These are phyloP conservation scores for Sus cebifrons DNA, from an alignment of 2,797 vertebrate species.

Conservation along the genomic window DNA sequence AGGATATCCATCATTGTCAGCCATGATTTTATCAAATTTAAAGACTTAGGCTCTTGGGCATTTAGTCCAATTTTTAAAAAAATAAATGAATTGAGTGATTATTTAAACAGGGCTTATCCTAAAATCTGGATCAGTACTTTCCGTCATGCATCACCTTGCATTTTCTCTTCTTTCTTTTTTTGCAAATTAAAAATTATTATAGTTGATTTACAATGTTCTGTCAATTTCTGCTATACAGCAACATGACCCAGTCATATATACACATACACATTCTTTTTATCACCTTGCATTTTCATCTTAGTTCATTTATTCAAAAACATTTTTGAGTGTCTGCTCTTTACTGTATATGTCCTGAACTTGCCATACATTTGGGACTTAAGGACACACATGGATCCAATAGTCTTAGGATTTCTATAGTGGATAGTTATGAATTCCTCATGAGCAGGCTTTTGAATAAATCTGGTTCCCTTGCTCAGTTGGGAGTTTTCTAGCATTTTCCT, in stretches of 20 bases:
- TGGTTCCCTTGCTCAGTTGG: background rate
- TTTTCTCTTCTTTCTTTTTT: background rate
- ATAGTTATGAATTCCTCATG: background rate
- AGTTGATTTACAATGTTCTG: no score
- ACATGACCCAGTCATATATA: no score
- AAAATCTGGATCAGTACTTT: slow-evolving; percentile 33
- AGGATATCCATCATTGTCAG: slow-evolving; percentile 20
- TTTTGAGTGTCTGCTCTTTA: background rate
- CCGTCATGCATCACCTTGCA: background rate
- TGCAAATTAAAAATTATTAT: no score
- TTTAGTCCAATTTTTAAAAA: slow-evolving; percentile 6
- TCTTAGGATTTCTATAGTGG: background rate
- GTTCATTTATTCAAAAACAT: slow-evolving; percentile 20
- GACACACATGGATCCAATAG: background rate
- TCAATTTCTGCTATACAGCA: no score
- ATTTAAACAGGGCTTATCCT: slow-evolving; percentile 16
- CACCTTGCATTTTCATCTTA: slow-evolving; percentile 1
- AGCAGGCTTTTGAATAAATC: background rate
- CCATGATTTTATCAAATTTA: slow-evolving; percentile 11
- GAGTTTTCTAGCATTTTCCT: slow-evolving; percentile 51
- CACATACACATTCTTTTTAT: no score
- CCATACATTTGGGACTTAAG: background rate
- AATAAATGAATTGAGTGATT: background rate
- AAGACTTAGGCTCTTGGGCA: background rate
- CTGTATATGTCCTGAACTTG: background rate